Percentiles rank a stretch among this genome's conserved stretches.
Conservation (phyloP, 2,888 invertebrate species). For the Agrochola litura region DNA sequence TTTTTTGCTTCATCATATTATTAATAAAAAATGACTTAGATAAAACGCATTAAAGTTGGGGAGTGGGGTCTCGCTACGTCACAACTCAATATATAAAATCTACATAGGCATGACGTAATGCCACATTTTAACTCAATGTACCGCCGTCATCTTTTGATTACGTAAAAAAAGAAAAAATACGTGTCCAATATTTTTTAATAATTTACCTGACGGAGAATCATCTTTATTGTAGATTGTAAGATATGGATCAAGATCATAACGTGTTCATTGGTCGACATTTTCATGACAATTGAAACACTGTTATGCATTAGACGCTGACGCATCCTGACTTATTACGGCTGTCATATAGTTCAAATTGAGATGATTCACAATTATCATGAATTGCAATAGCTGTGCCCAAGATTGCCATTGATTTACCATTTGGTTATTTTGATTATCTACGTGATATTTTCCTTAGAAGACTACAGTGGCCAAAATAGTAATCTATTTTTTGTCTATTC, state of each 20-base stretch:
- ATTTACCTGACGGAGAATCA: no score
- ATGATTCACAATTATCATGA: conserved; percentile 29
- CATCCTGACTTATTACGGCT: neutral
- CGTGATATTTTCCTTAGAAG: neutral
- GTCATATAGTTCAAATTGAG: conserved; percentile 8
- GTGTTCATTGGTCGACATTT: conserved; percentile 6
- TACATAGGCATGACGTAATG: no score
- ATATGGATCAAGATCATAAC: neutral
- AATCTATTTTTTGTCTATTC: neutral
- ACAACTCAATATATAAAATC: no score
- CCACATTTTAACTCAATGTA: no score
- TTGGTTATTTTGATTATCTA: neutral
- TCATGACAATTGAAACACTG: conserved; percentile 27
- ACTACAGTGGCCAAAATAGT: neutral
- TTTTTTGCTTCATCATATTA: no score
- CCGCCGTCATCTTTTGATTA: no score
- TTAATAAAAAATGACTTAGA: no score
- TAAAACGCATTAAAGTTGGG: no score
- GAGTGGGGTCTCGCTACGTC: no score
- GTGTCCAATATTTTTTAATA: no score
- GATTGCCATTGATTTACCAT: neutral
- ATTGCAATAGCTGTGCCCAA: neutral
- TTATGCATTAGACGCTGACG: conserved; percentile 12
- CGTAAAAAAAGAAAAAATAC: no score
- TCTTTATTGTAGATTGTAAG: neutral